Evolutionary conservation across 2,888 invertebrate genomes (phyloP).

Genomic region (Rutpela maculata): DNA sequence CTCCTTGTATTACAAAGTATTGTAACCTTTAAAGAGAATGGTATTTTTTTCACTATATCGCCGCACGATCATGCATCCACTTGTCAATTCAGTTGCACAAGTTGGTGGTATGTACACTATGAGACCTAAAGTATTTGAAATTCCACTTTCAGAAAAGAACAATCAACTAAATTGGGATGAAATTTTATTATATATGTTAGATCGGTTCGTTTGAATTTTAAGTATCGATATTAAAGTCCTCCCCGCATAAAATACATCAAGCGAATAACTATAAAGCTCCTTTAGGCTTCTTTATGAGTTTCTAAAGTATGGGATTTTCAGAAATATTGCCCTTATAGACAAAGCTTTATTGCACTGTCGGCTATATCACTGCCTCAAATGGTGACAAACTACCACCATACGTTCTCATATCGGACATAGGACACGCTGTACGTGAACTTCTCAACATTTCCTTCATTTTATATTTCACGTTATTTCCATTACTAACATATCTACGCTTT

Average conservation of each 20-base stretch:
- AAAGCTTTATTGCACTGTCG: constrained; percentile 72
- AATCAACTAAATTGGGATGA: constrained; percentile 37
- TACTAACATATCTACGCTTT: background rate
- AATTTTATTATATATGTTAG: constrained; percentile 35
- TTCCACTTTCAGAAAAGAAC: constrained; percentile 24
- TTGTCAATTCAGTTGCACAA: constrained; percentile 61
- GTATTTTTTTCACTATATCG: constrained; percentile 62
- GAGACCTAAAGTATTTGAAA: constrained; percentile 5
- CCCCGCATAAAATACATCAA: constrained; percentile 67
- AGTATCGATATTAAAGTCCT: constrained; percentile 67
- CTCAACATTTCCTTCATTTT: constrained; percentile 29
- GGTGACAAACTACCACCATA: constrained; percentile 70
- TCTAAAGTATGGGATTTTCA: constrained; percentile 73
- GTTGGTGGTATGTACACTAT: constrained; percentile 20
- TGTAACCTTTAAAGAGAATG: constrained; percentile 69
- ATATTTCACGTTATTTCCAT: background rate
- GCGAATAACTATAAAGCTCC: constrained; percentile 70
- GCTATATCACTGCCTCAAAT: constrained; percentile 69
- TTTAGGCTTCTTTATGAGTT: constrained; percentile 72
- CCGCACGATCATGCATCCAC: constrained; percentile 61
- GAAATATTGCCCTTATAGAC: constrained; percentile 73
- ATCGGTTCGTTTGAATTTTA: constrained; percentile 64
- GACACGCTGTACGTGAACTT: constrained; percentile 52
- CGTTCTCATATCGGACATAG: constrained; percentile 67
- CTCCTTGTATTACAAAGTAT: constrained; percentile 61